Base-by-base conservation (phyloP, 2,797 vertebrate genomes). In the Cryptoblepharus egeriae region DNA sequence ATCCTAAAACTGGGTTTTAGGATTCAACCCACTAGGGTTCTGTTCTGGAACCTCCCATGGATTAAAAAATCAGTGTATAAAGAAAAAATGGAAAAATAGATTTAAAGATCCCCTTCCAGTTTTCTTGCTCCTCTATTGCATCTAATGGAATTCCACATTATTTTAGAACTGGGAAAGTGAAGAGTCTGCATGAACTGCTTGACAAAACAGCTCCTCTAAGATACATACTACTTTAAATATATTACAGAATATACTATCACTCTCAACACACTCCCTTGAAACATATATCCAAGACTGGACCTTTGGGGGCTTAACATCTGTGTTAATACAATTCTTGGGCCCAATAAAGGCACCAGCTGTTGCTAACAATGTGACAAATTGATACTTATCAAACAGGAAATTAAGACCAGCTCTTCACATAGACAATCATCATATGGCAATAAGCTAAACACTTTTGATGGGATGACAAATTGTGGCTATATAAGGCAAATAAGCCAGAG, bases 121-220 rank as follows among this genome's bases (percentile, higher is more conserved):
- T n/a, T n/a, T n/a, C n/a, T n/a, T n/a, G n/a, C n/a, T n/a, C n/a
- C n/a, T n/a, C n/a, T n/a, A n/a, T n/a, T n/a, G n/a, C n/a, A n/a
- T n/a, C n/a, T n/a, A n/a, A n/a, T n/a, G n/a, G n/a, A n/a, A n/a
- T 72, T 73, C 4, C 7, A 7, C 30, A 65, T 22, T 3, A 58
- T 39, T 75, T 68, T 42, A 58, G 22, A 75, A 81, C 42, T 80
- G 45, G 71, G n/a, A n/a, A 30, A 82, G n/a, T 30, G 24, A 72
- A 83, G 57, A 15, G 57, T 49, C 30, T 70, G 15, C 30, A 1
- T 67, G n/a, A 81, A 82, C 11, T 60, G 30, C 6, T 30, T 64
- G 42, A 61, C 45, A 30, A 30, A 65, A 42, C 7, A 57, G n/a
- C 75, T 83, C 20, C 35, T 32, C 55, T 26, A 75, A 11, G 18